Percentiles rank a stretch among this genome's conserved stretches.
Conservation (phyloP, 2,113 vertebrate genomes). For the Microcebus griseorufus region DNA sequence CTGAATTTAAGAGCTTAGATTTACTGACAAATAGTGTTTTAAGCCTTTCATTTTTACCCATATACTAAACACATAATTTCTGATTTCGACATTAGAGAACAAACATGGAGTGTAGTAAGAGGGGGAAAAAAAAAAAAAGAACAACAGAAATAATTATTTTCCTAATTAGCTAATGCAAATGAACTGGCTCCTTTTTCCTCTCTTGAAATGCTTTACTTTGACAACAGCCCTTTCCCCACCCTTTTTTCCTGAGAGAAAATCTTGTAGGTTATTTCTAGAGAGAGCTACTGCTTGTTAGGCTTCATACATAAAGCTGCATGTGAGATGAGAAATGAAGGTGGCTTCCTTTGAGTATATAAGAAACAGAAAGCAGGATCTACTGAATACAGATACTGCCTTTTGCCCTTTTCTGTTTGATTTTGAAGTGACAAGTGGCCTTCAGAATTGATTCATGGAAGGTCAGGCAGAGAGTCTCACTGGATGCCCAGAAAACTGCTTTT, state of each 20-base stretch:
- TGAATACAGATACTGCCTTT: neutral
- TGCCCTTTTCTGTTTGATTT: neutral
- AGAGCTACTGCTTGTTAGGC: neutral
- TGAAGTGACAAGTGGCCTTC: slow-evolving; percentile 8
- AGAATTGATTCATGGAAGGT: neutral
- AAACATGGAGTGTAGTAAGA: neutral
- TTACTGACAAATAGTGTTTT: slow-evolving; percentile 16
- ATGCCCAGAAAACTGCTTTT: neutral
- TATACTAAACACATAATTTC: neutral
- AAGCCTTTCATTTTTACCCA: slow-evolving; percentile 13
- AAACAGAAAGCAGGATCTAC: neutral
- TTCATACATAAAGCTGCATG: neutral
- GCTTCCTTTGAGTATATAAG: neutral
- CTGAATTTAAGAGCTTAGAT: neutral
- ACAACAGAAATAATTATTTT: neutral
- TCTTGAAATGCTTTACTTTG: slow-evolving; percentile 13
- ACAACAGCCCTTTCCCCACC: neutral
- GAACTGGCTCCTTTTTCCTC: neutral
- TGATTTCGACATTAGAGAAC: slow-evolving; percentile 13
- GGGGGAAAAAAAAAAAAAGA: neutral
- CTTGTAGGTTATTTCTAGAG: neutral
- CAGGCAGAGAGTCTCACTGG: fast-evolving
- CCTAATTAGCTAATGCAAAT: slow-evolving; percentile 48
- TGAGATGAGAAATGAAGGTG: neutral
- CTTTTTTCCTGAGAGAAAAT: neutral